phyloP scores from a whole-genome alignment of 2,113 vertebrate species.

The Barnardius zonarius region DNA sequence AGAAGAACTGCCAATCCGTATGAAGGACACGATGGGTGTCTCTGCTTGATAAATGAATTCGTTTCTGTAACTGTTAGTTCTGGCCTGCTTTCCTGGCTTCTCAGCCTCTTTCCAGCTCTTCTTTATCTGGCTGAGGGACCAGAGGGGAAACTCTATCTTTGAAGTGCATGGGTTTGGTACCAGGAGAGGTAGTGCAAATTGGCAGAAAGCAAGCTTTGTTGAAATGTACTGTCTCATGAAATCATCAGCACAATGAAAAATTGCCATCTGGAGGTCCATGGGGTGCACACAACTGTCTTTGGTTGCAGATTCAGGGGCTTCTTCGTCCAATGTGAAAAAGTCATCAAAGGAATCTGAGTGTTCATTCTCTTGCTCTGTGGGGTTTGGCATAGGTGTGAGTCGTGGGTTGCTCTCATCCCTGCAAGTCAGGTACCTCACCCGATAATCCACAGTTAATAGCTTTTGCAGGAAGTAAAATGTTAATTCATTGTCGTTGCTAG shows the following conservation, averaged over 20 bases:
- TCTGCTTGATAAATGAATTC: constrained; percentile 64
- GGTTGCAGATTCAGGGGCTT: background rate
- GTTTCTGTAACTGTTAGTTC: constrained; percentile 20
- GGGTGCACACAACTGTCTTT: constrained; percentile 57
- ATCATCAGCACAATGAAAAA: constrained; percentile 75
- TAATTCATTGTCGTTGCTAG: constrained; percentile 60
- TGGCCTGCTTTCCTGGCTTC: background rate
- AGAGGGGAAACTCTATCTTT: constrained; percentile 71
- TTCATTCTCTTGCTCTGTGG: background rate
- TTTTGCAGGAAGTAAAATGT: constrained; percentile 68
- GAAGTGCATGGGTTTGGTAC: constrained; percentile 61
- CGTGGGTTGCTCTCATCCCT: background rate
- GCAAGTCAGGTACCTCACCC: constrained; percentile 63
- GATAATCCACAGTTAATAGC: constrained; percentile 63
- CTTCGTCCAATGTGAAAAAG: background rate
- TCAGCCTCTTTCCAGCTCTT: constrained; percentile 69
- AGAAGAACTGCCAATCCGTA: constrained; percentile 70
- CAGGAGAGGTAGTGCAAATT: constrained; percentile 77
- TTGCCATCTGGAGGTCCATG: constrained; percentile 79
- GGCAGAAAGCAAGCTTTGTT: constrained; percentile 77
- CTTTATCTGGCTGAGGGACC: constrained; percentile 71
- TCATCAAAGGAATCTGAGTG: background rate
- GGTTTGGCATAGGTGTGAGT: accelerated
- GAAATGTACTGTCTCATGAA: constrained; percentile 72
- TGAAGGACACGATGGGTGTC: constrained; percentile 72